phyloP scores from a whole-genome alignment of 1,140 invertebrate species.

The Macrotrachela quadricornifera region DNA sequence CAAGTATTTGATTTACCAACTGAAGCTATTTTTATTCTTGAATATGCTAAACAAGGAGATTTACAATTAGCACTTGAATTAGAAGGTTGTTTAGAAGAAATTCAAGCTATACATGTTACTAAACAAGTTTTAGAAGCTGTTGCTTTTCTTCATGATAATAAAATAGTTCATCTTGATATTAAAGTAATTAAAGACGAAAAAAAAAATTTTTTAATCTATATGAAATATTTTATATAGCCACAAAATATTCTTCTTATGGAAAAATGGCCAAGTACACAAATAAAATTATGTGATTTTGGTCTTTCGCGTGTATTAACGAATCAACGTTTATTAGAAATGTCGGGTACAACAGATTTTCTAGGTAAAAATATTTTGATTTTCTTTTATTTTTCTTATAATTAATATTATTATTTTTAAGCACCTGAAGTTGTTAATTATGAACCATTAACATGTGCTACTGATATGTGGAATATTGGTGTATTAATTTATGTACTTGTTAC shows the following conservation, averaged over 20 bases:
- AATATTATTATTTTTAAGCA: constrained; percentile 40
- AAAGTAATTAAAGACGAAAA: too few relatives aligned
- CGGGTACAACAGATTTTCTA: constrained; percentile 41
- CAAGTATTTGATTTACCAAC: constrained; percentile 3
- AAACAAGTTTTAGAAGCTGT: constrained; percentile 82
- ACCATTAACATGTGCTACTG: constrained; percentile 54
- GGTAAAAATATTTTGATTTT: too few relatives aligned
- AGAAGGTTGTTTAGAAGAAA: constrained; percentile 7
- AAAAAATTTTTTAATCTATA: background rate
- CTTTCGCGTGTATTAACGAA: background rate
- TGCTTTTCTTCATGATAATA: constrained; percentile 77
- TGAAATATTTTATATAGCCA: constrained; percentile 40
- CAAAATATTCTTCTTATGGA: constrained; percentile 79
- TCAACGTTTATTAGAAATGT: constrained; percentile 14
- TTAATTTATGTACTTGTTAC: constrained; percentile 65
- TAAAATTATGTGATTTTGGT: constrained; percentile 10
- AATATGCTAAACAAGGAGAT: constrained; percentile 6
- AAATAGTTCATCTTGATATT: constrained; percentile 85
- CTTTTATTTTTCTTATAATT: too few relatives aligned
- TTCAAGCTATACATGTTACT: constrained; percentile 1
- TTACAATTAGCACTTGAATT: background rate
- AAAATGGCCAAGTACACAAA: background rate
- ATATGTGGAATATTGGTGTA: constrained; percentile 54
- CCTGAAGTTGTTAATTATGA: constrained; percentile 83
- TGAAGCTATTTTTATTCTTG: constrained; percentile 4